A percentile compares a stretch with the other conserved stretches of the same genome.
phyloP scores from a whole-genome alignment of 2,888 invertebrate genomes.

The Steinernema scapterisci region DNA sequence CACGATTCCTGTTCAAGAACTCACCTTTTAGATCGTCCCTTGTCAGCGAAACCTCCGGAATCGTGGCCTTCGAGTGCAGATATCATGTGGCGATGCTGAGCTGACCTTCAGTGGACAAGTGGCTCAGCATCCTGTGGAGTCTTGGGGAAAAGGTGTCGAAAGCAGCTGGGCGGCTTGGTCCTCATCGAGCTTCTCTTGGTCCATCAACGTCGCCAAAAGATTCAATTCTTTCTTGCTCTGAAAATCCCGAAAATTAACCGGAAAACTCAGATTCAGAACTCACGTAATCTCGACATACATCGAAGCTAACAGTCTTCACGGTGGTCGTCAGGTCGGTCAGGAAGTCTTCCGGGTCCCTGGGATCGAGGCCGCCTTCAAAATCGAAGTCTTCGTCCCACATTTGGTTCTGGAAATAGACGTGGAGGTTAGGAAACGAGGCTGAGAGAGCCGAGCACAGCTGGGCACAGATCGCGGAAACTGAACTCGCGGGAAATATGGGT shows the following conservation, averaged over 20 bases:
- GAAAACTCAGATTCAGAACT: not conserved
- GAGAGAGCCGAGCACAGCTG: no score
- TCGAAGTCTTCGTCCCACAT: constrained; percentile 24
- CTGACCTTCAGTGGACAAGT: not conserved
- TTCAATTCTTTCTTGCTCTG: not conserved
- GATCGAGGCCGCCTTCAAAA: constrained; percentile 1
- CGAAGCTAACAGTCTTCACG: not conserved
- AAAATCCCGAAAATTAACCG: not conserved
- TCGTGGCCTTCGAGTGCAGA: not conserved
- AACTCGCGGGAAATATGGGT: no score
- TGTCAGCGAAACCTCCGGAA: not conserved
- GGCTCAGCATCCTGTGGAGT: constrained; percentile 14
- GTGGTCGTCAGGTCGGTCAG: constrained; percentile 1
- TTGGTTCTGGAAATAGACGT: not conserved
- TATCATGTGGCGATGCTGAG: constrained; percentile 7
- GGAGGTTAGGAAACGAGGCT: no score
- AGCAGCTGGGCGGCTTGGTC: constrained; percentile 18
- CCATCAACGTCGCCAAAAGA: not conserved
- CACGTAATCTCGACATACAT: constrained; percentile 6
- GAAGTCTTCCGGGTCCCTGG: constrained; percentile 1
- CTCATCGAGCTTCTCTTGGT: constrained; percentile 4
- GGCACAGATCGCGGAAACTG: no score
- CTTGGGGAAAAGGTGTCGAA: not conserved
- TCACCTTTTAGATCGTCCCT: not conserved
- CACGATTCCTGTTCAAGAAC: no score